A percentile compares a stretch with the other conserved stretches of the same genome.
Conservation (phyloP, 35 echinoderm and acorn worm species). For the Hemicentrotus pulcherrimus region DNA sequence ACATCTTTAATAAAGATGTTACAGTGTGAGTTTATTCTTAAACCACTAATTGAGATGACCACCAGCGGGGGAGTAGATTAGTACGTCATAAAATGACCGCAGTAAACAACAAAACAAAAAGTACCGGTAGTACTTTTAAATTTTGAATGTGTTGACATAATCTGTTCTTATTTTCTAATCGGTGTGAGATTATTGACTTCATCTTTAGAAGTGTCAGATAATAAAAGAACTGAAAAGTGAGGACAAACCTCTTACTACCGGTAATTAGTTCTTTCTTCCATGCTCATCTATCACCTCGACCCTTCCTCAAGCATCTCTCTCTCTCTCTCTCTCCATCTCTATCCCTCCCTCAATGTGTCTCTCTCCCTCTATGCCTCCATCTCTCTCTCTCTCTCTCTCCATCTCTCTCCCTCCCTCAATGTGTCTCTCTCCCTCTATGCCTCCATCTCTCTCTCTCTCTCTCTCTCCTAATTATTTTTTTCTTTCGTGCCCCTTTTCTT, state of each 20-base stretch:
- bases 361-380: background rate
- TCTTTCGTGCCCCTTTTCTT: too few relatives aligned
- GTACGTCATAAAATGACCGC: background rate
- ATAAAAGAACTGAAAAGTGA: background rate
- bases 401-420: background rate
- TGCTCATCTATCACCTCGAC: background rate
- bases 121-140: background rate
- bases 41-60: background rate
- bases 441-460: too few relatives aligned
- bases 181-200: background rate
- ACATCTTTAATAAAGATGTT: too few relatives aligned
- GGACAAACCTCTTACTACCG: background rate
- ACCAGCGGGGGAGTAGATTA: background rate
- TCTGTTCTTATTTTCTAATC: background rate
- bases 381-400: too few relatives aligned
- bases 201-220: background rate
- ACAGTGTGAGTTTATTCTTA: background rate
- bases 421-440: background rate
- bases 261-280: background rate
- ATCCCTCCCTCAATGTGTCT: background rate
- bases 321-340: background rate
- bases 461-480: too few relatives aligned
- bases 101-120: background rate
- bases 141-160: background rate
- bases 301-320: background rate